Evolutionary conservation across 2,797 vertebrate genomes (phyloP), one percentile per base, ranked within the genome.

Genomic region (Limosa lapponica): DNA sequence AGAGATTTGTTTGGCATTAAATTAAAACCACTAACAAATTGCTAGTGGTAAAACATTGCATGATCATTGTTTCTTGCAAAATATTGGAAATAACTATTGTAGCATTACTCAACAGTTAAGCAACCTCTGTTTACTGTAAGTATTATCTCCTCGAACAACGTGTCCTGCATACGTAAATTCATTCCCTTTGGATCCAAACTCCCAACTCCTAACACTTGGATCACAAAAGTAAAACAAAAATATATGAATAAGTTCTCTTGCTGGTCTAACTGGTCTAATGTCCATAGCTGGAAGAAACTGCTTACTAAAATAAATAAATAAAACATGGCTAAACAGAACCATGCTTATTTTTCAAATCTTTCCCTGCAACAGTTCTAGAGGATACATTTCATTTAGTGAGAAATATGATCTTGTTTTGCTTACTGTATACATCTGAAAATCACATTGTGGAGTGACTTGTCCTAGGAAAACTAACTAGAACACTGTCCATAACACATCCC

Each of bases 61-160:
- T 90, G 94, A 97, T 98, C 96, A 95, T 92, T 83, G 91, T 97
- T 96, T 97, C 96, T 96, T 98, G 95, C 97, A 97, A 97, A 98
- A 98, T 92, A 92, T 97, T 97, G 97, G 97, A 97, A 97, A 96
- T 96, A 96, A 96, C 89, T 93, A 41, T 79, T 82, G 83, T 80
- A 69, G 81, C 75, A 91, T 97, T 96, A 97, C 97, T 96, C 97
- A 97, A 91, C 74, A 77, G 95, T 71, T 82, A 93, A 90, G 96
- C 95, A 84, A 96, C 93, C 64, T 78, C 93, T 95, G 82, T 94
- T 97, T 97, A 93, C 85, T 58, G 93, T 88, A 96, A 95, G 46
- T n/a, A 77, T 95, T 95, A 94, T 94, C 83, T 88, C 55, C 83
- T 96, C 11, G 94, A 90, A 97, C 95, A 89, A 96, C 52, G 14